Percentiles rank a stretch among this genome's conserved stretches.
Evolutionary conservation across 2,113 vertebrate genomes (phyloP).

Genomic region (Syngnathus scovelli): DNA sequence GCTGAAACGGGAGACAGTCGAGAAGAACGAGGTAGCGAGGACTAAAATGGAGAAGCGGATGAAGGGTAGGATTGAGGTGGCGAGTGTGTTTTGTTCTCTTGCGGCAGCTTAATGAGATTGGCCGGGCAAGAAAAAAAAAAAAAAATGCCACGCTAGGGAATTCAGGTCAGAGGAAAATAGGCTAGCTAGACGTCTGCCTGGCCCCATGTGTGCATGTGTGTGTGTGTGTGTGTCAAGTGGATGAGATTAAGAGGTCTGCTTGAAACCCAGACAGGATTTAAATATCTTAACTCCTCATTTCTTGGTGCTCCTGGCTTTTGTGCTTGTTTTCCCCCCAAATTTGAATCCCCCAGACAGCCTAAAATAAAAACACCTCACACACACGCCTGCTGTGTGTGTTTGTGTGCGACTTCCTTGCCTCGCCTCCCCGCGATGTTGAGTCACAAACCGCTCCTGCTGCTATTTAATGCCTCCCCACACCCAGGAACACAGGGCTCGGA

Average conservation of each 20-base stretch:
- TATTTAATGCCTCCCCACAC: constrained; percentile 39
- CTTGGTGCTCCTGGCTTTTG: constrained; percentile 20
- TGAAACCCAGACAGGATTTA: constrained; percentile 66
- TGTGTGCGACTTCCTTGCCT: constrained; percentile 18
- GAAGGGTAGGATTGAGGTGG: constrained; percentile 44
- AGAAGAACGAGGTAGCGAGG: constrained; percentile 47
- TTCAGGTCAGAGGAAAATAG: constrained; percentile 77
- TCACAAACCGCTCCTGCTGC: constrained; percentile 36
- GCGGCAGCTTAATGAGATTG: constrained; percentile 73
- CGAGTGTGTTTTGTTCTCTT: constrained; percentile 60
- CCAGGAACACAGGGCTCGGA: constrained; percentile 40
- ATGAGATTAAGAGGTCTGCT: constrained; percentile 67
- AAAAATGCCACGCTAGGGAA: constrained; percentile 70
- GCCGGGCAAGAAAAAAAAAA: constrained; percentile 43
- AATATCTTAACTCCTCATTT: constrained; percentile 47
- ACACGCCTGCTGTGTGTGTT: neutral
- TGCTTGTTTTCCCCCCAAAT: constrained; percentile 29
- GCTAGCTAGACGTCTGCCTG: constrained; percentile 72
- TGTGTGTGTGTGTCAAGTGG: constrained; percentile 59
- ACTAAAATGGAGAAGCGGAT: constrained; percentile 27
- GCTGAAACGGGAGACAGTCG: constrained; percentile 51
- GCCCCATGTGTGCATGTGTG: constrained; percentile 57
- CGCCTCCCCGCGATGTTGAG: constrained; percentile 42
- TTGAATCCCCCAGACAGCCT: constrained; percentile 3
- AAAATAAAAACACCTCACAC: constrained; percentile 37